Evolutionary conservation across 2,888 invertebrate genomes (phyloP), one percentile per base, ranked within the genome.

Genomic region (Leucoptera coffeella): DNA sequence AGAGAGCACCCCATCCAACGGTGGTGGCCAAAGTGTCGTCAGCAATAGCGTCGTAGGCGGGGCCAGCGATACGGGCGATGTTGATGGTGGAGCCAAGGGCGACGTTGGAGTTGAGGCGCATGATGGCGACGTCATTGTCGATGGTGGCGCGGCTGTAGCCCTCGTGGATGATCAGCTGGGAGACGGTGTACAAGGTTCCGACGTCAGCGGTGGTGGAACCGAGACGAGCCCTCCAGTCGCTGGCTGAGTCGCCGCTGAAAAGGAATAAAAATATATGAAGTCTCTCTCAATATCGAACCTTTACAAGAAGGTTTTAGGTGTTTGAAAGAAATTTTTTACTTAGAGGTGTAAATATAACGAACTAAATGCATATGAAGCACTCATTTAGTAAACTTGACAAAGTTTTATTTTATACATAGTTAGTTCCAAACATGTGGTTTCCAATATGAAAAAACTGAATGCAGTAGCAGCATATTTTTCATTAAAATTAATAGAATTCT

Each of bases 1-100:
- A 1, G 7, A 42, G 36, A 3, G 35, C 1, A 11, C 56, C 57
- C 51, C 50, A 57, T 30, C 57, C 57, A n/a, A 45, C 32, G 15
- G 43, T 25, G 7, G 32, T 34, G 9, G 54, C 39, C 0, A 2
- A 0, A 3, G 40, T 22, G 12, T 29, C 30, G 28, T 47, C 49
- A 3, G 33, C 3, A 1, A 52, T 14, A 3, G 3, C 11, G 32
- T 46, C n/a, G n/a, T n/a, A n/a, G n/a, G n/a, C n/a, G n/a, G n/a
- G n/a, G n/a, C n/a, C n/a, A n/a, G n/a, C n/a, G 12, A 55, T 35
- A n/a, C 41, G 31, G 8, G 44, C 56, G 2, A 36, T 4, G 3
- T 27, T 32, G 7, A 55, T 27, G 2, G 3, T 12, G 14, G 11
- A 4, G 3, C 41, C 38, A 14, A 29, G 32, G 1, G 27, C 26